phyloP scores from a whole-genome alignment of 2,113 vertebrate species.

The Crotophaga sulcirostris region DNA sequence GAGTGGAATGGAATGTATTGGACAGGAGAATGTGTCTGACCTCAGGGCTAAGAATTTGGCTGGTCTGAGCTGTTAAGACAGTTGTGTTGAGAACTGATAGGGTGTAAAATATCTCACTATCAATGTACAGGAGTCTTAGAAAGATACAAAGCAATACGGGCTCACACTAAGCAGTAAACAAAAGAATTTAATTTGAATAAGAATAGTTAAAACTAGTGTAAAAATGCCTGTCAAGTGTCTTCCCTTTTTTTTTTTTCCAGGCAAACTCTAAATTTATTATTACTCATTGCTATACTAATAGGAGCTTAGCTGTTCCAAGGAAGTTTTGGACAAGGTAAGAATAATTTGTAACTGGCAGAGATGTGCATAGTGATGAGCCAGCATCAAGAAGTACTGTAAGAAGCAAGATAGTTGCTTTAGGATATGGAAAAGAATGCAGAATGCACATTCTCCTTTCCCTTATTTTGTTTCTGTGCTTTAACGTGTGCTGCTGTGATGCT shows the following conservation, averaged over 20 bases:
- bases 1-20: neutral
- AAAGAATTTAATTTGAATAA: neutral
- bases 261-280: conserved; percentile 83
- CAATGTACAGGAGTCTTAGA: neutral
- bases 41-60: neutral
- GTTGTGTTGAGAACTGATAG: neutral
- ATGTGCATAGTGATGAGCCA: neutral
- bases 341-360: neutral
- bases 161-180: neutral
- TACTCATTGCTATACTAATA: conserved; percentile 86
- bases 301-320: conserved; percentile 81
- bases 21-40: neutral
- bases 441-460: neutral
- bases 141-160: neutral
- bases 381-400: neutral
- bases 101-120: neutral
- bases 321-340: conserved; percentile 82
- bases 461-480: neutral
- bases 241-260: conserved; percentile 65
- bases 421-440: neutral
- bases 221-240: neutral
- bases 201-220: neutral
- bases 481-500: neutral
- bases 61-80: neutral
- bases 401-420: neutral